These are phyloP conservation scores for Odontomyia ornata DNA, from an alignment of 2,888 invertebrate genomes.

Conservation along the genomic window DNA sequence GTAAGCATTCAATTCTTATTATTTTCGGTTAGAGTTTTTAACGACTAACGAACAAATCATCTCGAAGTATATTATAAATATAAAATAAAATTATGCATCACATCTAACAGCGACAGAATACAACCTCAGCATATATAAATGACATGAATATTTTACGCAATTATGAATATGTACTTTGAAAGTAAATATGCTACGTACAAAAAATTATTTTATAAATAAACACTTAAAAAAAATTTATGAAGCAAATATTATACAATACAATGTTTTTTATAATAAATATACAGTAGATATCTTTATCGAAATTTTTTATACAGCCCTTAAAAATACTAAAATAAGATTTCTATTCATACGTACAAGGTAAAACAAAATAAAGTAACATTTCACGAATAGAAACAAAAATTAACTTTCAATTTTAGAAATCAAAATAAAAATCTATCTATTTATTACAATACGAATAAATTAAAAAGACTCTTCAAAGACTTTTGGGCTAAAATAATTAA, in stretches of 20 bases:
- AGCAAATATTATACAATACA: slow-evolving; percentile 13
- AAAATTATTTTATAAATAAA: slow-evolving; percentile 15
- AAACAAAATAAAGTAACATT: not conserved
- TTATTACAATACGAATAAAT: not conserved
- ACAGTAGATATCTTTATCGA: slow-evolving; percentile 26
- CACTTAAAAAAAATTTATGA: not conserved
- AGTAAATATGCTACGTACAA: slow-evolving; percentile 13
- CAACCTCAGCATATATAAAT: not conserved
- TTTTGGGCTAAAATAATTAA: not conserved
- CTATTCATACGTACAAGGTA: not conserved
- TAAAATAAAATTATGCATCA: too few species aligned
- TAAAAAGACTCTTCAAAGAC: not conserved
- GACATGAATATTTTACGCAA: not conserved
- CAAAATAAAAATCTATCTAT: too few species aligned
- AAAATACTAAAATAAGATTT: not conserved
- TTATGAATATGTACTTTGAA: not conserved
- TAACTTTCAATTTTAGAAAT: too few species aligned
- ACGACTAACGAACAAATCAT: too few species aligned
- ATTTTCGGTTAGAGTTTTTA: too few species aligned
- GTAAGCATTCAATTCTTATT: too few species aligned
- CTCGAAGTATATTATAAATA: too few species aligned
- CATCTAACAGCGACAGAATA: too few species aligned
- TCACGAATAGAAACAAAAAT: too few species aligned
- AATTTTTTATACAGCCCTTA: slow-evolving; percentile 30
- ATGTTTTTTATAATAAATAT: slow-evolving; percentile 14